These are phyloP conservation scores for Petrocephalus schoutedeni DNA, from an alignment of 2,797 vertebrate species.

Conservation along the genomic window DNA sequence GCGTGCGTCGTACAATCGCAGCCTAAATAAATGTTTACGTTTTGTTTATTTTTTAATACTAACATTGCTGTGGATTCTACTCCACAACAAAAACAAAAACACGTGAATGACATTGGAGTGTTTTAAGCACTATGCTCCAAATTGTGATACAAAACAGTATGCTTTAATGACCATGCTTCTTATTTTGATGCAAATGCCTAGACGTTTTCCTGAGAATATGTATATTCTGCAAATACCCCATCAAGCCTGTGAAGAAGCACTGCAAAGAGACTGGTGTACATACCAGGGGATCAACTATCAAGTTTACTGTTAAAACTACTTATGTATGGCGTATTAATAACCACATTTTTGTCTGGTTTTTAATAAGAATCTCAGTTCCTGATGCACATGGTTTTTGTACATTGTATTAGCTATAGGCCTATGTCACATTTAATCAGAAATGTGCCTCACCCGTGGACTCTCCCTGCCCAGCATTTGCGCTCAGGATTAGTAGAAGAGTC, in stretches of 20 bases:
- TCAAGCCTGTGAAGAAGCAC: neutral
- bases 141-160: neutral
- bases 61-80: neutral
- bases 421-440: slow-evolving; percentile 33
- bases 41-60: neutral
- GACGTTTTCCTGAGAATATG: neutral
- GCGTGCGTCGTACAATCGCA: neutral
- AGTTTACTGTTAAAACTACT: neutral
- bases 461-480: slow-evolving; percentile 47
- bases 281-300: neutral
- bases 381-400: neutral
- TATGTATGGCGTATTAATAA: neutral
- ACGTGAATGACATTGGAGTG: neutral
- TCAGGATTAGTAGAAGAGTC: slow-evolving; percentile 52
- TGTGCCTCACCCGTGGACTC: slow-evolving; percentile 34
- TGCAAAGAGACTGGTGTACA: neutral
- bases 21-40: neutral
- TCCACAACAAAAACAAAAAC: neutral
- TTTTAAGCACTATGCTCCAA: neutral
- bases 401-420: slow-evolving; percentile 53
- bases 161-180: neutral
- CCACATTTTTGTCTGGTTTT: neutral
- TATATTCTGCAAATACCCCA: neutral
- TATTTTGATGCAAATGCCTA: neutral
- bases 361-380: neutral